These are phyloP conservation scores for Smittia aterrima DNA, from an alignment of 2,888 invertebrate genomes.

Conservation along the genomic window DNA sequence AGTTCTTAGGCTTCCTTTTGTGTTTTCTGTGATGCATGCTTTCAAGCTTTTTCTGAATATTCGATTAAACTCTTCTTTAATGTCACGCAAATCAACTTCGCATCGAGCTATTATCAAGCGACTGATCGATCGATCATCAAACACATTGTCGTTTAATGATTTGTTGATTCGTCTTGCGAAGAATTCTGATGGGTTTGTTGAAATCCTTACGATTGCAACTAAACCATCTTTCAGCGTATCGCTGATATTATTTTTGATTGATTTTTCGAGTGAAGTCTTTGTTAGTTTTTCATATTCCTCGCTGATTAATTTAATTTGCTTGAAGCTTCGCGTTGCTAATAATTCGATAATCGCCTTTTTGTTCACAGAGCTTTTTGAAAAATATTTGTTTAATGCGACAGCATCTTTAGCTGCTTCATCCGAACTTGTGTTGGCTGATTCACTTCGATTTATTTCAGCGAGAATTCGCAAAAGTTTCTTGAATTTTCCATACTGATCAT, in stretches of 20 bases:
- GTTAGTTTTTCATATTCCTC: not conserved
- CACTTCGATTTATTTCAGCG: not conserved
- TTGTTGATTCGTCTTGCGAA: conserved; percentile 4
- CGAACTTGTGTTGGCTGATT: not conserved
- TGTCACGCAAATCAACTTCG: not conserved
- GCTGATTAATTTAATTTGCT: not conserved
- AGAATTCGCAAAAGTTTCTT: not conserved
- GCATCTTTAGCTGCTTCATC: not conserved
- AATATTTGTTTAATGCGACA: not conserved
- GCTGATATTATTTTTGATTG: not conserved
- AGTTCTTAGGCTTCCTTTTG: not conserved
- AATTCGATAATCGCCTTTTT: not conserved
- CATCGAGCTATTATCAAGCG: not conserved
- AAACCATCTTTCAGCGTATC: not conserved
- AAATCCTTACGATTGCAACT: not conserved
- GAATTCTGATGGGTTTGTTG: not conserved
- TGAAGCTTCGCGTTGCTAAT: not conserved
- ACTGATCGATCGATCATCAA: not conserved
- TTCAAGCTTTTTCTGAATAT: not conserved
- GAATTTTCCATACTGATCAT: not conserved
- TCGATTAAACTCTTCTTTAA: not conserved
- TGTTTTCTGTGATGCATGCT: not conserved
- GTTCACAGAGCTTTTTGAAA: not conserved
- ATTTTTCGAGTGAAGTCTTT: not conserved
- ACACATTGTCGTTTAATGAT: not conserved